These are phyloP conservation scores for Sycobia sp. DNA, from an alignment of 1,140 invertebrate genomes.

Conservation along the genomic window DNA sequence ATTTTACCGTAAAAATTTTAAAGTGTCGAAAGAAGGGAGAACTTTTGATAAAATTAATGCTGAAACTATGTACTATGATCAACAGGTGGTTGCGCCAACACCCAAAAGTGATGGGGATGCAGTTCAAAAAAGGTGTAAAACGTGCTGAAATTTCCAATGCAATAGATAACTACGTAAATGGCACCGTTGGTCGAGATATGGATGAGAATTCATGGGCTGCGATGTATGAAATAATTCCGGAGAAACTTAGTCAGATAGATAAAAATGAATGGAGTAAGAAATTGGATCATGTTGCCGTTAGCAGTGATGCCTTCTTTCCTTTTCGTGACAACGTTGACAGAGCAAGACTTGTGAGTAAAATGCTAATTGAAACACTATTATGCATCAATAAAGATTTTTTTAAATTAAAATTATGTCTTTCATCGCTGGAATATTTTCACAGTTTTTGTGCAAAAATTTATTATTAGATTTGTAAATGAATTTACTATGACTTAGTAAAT, in stretches of 20 bases:
- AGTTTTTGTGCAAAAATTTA: neutral
- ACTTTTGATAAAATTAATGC: conserved; percentile 1
- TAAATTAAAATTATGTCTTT: too few species aligned
- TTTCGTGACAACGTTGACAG: conserved; percentile 98
- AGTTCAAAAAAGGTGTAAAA: conserved; percentile 88
- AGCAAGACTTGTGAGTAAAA: conserved; percentile 76
- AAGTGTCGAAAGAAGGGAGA: too few species aligned
- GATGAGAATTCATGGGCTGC: conserved; percentile 70
- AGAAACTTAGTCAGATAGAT: conserved; percentile 72
- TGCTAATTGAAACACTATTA: too few species aligned
- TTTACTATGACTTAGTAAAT: too few species aligned
- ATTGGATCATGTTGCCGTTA: conserved; percentile 85
- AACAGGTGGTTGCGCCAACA: conserved; percentile 90
- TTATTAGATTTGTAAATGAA: neutral
- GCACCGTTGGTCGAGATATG: conserved; percentile 79
- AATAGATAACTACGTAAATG: conserved; percentile 94
- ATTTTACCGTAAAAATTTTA: too few species aligned
- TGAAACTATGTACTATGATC: conserved; percentile 6
- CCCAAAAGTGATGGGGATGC: conserved; percentile 82
- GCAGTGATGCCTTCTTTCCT: conserved; percentile 99
- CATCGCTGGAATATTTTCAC: too few species aligned
- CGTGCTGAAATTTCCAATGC: conserved; percentile 94
- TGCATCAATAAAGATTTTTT: too few species aligned
- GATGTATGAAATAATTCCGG: conserved; percentile 77
- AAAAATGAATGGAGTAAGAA: conserved; percentile 79